A percentile compares a stretch with the other conserved stretches of the same genome.
These are phyloP conservation scores for Pygathrix nemaeus DNA, from an alignment of 2,113 vertebrate genomes.

Conservation along the genomic window DNA sequence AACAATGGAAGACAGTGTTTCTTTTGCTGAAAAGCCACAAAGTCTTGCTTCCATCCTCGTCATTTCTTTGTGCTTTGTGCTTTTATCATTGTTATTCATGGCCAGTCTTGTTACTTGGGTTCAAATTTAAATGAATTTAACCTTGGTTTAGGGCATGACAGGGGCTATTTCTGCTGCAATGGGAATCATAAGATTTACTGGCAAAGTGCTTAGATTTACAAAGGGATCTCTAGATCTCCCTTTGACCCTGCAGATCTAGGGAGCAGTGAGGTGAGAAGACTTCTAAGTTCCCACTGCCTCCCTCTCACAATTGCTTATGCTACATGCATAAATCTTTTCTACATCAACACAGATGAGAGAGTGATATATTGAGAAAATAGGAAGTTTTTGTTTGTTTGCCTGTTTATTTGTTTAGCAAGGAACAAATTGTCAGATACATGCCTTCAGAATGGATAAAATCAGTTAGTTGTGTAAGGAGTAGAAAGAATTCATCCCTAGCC, in stretches of 20 bases:
- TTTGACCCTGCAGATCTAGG: neutral
- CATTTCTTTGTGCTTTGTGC: neutral
- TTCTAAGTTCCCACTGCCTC: neutral
- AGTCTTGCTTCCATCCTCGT: neutral
- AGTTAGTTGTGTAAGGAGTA: neutral
- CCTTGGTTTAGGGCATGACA: slow-evolving; percentile 18
- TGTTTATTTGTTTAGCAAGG: neutral
- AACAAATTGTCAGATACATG: neutral
- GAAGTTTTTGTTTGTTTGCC: neutral
- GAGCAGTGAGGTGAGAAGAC: slow-evolving; percentile 36
- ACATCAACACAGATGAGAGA: neutral
- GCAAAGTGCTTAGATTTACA: slow-evolving; percentile 51
- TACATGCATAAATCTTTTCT: slow-evolving; percentile 24
- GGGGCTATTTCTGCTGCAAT: neutral
- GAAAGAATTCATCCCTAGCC: slow-evolving; percentile 27
- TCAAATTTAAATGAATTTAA: slow-evolving; percentile 57
- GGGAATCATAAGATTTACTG: slow-evolving; percentile 43
- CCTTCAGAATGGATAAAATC: neutral
- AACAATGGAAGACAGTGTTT: slow-evolving; percentile 6
- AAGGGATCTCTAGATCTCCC: neutral
- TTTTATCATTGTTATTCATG: slow-evolving; percentile 50
- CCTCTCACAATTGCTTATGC: neutral
- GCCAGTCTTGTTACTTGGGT: neutral
- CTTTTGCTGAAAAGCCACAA: neutral
- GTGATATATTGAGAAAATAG: neutral